These are phyloP conservation scores for Heliconius congener DNA, from an alignment of 1,140 invertebrate species.

Conservation along the genomic window DNA sequence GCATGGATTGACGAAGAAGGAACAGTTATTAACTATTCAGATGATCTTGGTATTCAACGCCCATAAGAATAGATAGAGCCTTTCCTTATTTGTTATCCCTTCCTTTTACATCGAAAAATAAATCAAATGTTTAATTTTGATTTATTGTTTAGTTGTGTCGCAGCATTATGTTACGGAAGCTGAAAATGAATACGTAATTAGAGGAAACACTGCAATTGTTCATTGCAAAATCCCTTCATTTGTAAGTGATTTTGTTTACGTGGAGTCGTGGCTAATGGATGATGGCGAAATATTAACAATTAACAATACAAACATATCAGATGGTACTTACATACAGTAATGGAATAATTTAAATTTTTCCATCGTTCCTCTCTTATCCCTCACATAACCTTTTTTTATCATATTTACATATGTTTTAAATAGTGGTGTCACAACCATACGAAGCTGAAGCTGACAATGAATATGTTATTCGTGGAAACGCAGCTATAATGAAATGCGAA, in stretches of 20 bases:
- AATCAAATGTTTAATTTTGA: slow-evolving; percentile 35
- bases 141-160: slow-evolving; percentile 87
- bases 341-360: slow-evolving; percentile 27
- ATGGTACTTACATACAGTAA: slow-evolving; percentile 53
- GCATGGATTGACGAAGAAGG: slow-evolving; percentile 88
- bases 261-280: slow-evolving; percentile 92
- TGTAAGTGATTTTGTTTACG: slow-evolving; percentile 94
- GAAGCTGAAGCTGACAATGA: slow-evolving; percentile 92
- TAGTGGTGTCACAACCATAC: slow-evolving; percentile 91
- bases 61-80: background rate
- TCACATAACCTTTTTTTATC: slow-evolving; percentile 33
- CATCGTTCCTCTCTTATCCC: slow-evolving; percentile 17
- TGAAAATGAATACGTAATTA: slow-evolving; percentile 96
- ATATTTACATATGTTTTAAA: slow-evolving; percentile 36
- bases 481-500: slow-evolving; percentile 93
- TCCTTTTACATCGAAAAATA: background rate
- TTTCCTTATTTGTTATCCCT: background rate
- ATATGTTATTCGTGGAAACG: slow-evolving; percentile 92
- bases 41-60: slow-evolving; percentile 83
- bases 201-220: slow-evolving; percentile 94
- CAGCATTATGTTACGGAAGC: slow-evolving; percentile 94
- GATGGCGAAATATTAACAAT: slow-evolving; percentile 86
- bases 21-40: slow-evolving; percentile 82
- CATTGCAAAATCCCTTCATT: slow-evolving; percentile 97
- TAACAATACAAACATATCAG: slow-evolving; percentile 75